Evolutionary conservation across 1,140 invertebrate species (phyloP).

Genomic region (Achroia grisella): DNA sequence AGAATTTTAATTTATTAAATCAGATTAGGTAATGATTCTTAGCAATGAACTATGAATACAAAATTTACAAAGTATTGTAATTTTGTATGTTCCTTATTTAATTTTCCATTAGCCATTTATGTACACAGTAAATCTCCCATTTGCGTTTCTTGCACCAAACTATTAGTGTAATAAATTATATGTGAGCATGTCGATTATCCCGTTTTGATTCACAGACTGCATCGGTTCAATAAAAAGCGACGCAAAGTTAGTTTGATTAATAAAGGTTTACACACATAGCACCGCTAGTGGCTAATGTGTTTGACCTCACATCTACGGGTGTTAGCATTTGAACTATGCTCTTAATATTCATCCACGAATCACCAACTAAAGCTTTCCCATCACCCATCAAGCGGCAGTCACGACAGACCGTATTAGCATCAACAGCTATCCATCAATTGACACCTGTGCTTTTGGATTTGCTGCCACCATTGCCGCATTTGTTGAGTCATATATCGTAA

Average conservation of each 20-base stretch:
- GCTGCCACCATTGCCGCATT: constrained; percentile 32
- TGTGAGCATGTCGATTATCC: constrained; percentile 1
- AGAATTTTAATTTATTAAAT: too few species aligned
- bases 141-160: not conserved
- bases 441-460: constrained; percentile 18
- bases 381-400: constrained; percentile 56
- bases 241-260: constrained; percentile 48
- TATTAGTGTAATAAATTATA: constrained; percentile 7
- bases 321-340: constrained; percentile 65
- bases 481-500: constrained; percentile 7
- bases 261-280: constrained; percentile 37
- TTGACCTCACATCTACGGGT: constrained; percentile 56
- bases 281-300: constrained; percentile 68
- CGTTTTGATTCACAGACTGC: constrained; percentile 7
- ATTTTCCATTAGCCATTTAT: too few species aligned
- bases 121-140: too few species aligned
- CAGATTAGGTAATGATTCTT: too few species aligned
- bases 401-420: constrained; percentile 66
- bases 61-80: too few species aligned
- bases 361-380: constrained; percentile 54
- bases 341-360: constrained; percentile 63
- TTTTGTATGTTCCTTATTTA: too few species aligned
- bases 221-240: constrained; percentile 12
- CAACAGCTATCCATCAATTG: constrained; percentile 49
- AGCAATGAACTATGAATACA: too few species aligned